phyloP scores from a whole-genome alignment of 2,797 vertebrate species.

The Dallia pectoralis region DNA sequence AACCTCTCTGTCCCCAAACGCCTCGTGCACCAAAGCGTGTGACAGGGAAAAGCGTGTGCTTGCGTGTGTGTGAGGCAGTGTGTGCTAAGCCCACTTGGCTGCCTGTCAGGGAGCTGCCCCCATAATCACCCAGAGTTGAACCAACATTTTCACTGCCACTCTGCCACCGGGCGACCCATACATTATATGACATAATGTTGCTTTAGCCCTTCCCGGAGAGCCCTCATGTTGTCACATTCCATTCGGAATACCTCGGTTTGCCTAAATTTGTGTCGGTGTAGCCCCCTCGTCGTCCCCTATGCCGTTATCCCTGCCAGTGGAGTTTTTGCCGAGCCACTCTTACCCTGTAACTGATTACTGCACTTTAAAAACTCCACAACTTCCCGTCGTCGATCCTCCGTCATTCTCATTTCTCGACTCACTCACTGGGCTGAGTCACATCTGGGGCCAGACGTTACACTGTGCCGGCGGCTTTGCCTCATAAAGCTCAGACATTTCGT shows the following conservation, averaged over 20 bases:
- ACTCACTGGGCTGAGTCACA: constrained; percentile 5
- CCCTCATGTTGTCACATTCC: constrained; percentile 65
- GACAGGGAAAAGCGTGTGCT: constrained; percentile 27
- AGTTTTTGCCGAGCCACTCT: constrained; percentile 27
- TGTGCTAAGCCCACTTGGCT: constrained; percentile 33
- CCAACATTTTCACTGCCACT: constrained; percentile 70
- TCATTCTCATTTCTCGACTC: constrained; percentile 5
- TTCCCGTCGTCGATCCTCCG: constrained; percentile 9
- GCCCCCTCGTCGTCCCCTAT: constrained; percentile 42
- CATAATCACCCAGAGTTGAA: constrained; percentile 57
- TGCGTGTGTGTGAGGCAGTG: not conserved
- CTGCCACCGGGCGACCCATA: constrained; percentile 63
- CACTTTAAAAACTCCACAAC: constrained; percentile 37
- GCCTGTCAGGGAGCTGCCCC: constrained; percentile 27
- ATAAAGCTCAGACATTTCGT: constrained; percentile 32
- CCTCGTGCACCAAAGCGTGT: not conserved
- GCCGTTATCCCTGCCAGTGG: constrained; percentile 21
- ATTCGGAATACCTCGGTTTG: constrained; percentile 58
- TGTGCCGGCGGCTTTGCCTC: constrained; percentile 23
- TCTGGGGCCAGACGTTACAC: constrained; percentile 2
- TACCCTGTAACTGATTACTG: constrained; percentile 41
- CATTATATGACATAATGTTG: too few species aligned
- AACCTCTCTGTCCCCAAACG: constrained; percentile 19
- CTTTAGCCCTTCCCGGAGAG: constrained; percentile 50
- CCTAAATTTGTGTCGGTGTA: constrained; percentile 60